Conservation (phyloP, 2,113 vertebrate species). For the Balaeniceps rex region DNA sequence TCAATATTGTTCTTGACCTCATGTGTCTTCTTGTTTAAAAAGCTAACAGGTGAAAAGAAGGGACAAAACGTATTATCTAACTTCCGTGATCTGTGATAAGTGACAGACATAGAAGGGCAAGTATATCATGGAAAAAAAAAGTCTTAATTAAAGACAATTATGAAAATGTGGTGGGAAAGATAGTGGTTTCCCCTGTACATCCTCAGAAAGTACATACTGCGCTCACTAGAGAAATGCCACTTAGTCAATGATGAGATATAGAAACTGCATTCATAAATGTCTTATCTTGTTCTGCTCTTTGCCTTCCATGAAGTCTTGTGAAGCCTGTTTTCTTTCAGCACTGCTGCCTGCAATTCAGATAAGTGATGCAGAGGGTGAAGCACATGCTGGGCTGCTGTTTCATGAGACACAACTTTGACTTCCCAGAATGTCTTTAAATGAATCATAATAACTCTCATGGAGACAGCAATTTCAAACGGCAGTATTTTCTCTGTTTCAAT, state of each 20-base stretch:
- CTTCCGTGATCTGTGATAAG: background rate
- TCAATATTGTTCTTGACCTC: background rate
- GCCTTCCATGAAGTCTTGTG: background rate
- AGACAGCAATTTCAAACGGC: background rate
- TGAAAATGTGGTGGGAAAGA: background rate
- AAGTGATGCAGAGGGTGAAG: background rate
- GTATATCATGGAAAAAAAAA: background rate
- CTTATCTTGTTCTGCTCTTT: background rate
- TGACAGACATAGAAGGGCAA: background rate
- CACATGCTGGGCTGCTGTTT: background rate
- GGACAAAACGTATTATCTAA: background rate
- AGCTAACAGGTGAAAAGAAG: background rate
- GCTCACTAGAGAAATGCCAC: background rate
- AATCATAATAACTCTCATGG: fast-evolving
- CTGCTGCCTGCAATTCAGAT: background rate
- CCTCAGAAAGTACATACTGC: background rate
- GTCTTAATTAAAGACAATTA: background rate
- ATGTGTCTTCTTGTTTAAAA: background rate
- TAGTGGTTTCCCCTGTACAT: background rate
- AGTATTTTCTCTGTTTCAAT: background rate
- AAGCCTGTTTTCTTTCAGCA: background rate
- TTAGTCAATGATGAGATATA: background rate
- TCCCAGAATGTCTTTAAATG: background rate
- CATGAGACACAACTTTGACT: background rate
- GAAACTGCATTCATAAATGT: background rate